Evolutionary conservation across 2,888 invertebrate genomes (phyloP).

Genomic region (Callimorpha dominula): DNA sequence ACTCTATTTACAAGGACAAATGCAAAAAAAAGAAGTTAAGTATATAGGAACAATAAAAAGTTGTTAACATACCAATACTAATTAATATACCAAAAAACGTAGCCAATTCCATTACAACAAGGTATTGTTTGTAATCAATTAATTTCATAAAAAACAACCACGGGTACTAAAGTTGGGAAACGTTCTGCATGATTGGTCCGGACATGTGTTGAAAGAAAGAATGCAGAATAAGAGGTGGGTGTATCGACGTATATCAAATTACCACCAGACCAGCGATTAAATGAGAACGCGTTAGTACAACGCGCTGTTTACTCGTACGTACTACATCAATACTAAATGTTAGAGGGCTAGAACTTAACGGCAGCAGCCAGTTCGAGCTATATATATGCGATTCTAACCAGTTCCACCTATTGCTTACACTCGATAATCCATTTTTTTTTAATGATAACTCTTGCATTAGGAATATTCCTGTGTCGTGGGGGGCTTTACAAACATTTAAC

Average conservation of each 20-base stretch:
- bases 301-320: not conserved
- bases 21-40: no score
- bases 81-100: not conserved
- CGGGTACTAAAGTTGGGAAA: slow-evolving; percentile 48
- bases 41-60: no score
- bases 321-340: not conserved
- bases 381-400: no score
- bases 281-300: slow-evolving; percentile 3
- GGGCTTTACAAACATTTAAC: no score
- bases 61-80: no score
- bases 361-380: no score
- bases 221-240: slow-evolving; percentile 46
- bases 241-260: slow-evolving; percentile 34
- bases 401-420: no score
- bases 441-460: no score
- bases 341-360: no score
- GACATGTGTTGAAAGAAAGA: slow-evolving; percentile 42
- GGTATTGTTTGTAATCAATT: slow-evolving; percentile 13
- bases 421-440: no score
- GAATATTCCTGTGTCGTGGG: no score
- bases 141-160: slow-evolving; percentile 45
- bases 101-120: not conserved
- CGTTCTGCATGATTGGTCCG: slow-evolving; percentile 40
- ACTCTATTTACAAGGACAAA: no score
- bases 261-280: slow-evolving; percentile 27